These are phyloP conservation scores for Slavum lentiscoides DNA, from an alignment of 2,888 invertebrate species.

Conservation along the genomic window DNA sequence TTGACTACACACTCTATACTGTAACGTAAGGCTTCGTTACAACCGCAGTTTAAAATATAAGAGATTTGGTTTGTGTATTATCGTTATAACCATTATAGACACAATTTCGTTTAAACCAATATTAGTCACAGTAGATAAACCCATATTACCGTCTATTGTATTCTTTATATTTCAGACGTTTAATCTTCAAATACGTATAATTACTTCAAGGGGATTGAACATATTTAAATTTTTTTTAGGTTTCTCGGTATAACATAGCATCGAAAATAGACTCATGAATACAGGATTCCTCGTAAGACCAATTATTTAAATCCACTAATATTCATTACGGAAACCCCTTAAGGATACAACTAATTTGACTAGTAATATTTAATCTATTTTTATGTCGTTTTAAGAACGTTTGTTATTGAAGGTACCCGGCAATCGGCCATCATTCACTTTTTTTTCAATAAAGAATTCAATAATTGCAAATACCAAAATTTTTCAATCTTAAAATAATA, in stretches of 20 bases:
- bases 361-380: neutral
- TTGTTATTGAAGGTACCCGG: neutral
- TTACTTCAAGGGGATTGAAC: neutral
- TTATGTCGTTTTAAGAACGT: neutral
- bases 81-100: neutral
- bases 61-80: neutral
- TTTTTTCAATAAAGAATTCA: no score
- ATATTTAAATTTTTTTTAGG: conserved; percentile 1
- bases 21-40: neutral
- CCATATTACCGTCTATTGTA: neutral
- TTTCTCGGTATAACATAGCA: neutral
- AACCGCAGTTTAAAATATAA: neutral
- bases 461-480: no score
- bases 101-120: neutral
- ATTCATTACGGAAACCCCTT: conserved; percentile 29
- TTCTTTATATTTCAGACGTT: neutral
- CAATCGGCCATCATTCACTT: no score
- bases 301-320: conserved; percentile 15
- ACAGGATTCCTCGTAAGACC: neutral
- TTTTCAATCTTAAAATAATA: no score
- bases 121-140: conserved; percentile 21
- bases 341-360: neutral
- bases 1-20: no score
- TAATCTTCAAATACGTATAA: neutral
- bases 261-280: neutral